phyloP scores from a whole-genome alignment of 1,140 invertebrate species.

The Eriocheir sinensis region DNA sequence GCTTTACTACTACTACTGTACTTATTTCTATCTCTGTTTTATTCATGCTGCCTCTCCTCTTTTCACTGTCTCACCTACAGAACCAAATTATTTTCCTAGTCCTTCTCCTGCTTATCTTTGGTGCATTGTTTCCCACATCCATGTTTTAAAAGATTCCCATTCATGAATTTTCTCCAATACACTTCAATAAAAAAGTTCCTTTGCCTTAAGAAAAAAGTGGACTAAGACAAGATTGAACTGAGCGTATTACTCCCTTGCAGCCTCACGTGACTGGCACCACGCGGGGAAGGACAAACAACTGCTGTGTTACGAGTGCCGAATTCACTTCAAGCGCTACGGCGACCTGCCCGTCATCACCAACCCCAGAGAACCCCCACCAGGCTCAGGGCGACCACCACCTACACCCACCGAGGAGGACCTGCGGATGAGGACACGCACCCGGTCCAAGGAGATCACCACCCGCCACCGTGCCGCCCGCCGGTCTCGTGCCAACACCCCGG shows the following conservation, averaged over 20 bases:
- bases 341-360: constrained; percentile 86
- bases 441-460: constrained; percentile 86
- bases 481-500: constrained; percentile 78
- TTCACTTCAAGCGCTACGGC: constrained; percentile 92
- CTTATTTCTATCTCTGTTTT: too few relatives aligned
- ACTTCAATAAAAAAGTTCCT: too few relatives aligned
- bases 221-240: too few relatives aligned
- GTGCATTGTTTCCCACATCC: too few relatives aligned
- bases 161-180: too few relatives aligned
- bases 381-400: constrained; percentile 70
- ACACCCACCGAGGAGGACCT: constrained; percentile 86
- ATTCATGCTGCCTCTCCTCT: too few relatives aligned
- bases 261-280: constrained; percentile 89
- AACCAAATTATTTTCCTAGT: too few relatives aligned
- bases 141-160: too few relatives aligned
- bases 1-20: too few relatives aligned
- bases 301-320: constrained; percentile 91
- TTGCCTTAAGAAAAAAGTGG: too few relatives aligned
- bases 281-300: constrained; percentile 89
- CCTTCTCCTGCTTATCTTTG: too few relatives aligned
- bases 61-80: too few relatives aligned
- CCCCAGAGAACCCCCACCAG: constrained; percentile 79
- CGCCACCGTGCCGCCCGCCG: constrained; percentile 62
- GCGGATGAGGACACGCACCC: constrained; percentile 92
- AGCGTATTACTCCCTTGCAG: constrained; percentile 81